phyloP scores from a whole-genome alignment of 2,797 vertebrate species.

The Esox lucius region DNA sequence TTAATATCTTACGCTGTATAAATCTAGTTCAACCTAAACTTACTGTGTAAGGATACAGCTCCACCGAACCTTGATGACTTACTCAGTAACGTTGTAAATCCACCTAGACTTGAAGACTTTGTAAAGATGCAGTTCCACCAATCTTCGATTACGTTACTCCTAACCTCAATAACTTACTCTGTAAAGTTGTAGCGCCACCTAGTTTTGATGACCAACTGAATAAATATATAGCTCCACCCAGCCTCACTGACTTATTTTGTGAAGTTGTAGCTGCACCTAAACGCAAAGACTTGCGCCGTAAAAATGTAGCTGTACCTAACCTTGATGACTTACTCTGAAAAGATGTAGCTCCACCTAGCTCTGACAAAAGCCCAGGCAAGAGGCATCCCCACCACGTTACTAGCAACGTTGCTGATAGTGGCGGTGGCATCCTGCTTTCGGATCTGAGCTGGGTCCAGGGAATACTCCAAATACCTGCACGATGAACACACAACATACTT shows the following conservation, averaged over 20 bases:
- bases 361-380: conserved; percentile 91
- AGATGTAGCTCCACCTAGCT: conserved; percentile 79
- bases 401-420: conserved; percentile 81
- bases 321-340: conserved; percentile 76
- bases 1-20: neutral
- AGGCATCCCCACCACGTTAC: conserved; percentile 82
- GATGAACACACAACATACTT: neutral
- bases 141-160: too few relatives aligned
- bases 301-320: conserved; percentile 45
- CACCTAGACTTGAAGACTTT: neutral
- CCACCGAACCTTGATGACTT: neutral
- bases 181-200: too few relatives aligned
- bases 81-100: neutral
- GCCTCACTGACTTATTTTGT: conserved; percentile 76
- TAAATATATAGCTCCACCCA: conserved; percentile 46
- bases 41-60: neutral
- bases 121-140: neutral
- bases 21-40: neutral
- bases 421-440: conserved; percentile 88
- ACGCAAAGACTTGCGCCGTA: conserved; percentile 83
- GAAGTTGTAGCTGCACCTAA: conserved; percentile 45
- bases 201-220: conserved; percentile 86
- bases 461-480: conserved; percentile 85
- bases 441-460: conserved; percentile 80
- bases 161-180: too few relatives aligned